Evolutionary conservation across 2,888 invertebrate species (phyloP), one percentile per base, ranked within the genome.

Genomic region (Cephonodes hylas): DNA sequence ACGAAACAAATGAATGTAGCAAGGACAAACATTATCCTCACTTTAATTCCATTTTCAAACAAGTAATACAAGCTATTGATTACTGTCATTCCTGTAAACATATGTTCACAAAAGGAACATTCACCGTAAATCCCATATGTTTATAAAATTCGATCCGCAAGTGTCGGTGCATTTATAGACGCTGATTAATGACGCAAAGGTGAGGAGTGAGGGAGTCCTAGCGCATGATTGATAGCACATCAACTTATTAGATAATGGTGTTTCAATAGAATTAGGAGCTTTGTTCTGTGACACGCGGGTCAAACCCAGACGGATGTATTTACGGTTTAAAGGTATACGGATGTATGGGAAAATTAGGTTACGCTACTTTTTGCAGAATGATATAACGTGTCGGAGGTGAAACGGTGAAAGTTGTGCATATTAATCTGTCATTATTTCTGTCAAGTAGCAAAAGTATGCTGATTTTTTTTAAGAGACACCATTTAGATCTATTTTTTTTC

Each of bases 191-290:
- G 91, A 88, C 77, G 73, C 84, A 80, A n/a, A 10, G 81, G 84
- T 85, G 85, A 86, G 83, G 80, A 80, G 86, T 85, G 88, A 85
- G 85, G 79, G 77, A 82, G 48, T 83, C 71, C 76, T 77, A 72
- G 75, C 72, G 72, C 74, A 79, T 91, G 92, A 92, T 91, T 82
- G 88, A 92, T 91, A 77, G 77, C 75, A 71, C 76, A 80, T 81
- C 80, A 77, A 80, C 85, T 86, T 92, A 91, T 91, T 89, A 88
- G 91, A 89, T 91, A 91, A 92, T 91, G 83, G 90, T 86, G 85
- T 88, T 89, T 87, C 90, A 86, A 91, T 91, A 88, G 86, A 88
- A 91, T 91, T 89, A 88, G 84, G 75, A 81, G 81, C 85, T 86
- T 91, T 91, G 90, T 91, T 89, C 90, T 72, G 73, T 84, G 84